A percentile compares a stretch with the other conserved stretches of the same genome.
Conservation (phyloP, 2,113 vertebrate species). For the Austrofundulus limnaeus region DNA sequence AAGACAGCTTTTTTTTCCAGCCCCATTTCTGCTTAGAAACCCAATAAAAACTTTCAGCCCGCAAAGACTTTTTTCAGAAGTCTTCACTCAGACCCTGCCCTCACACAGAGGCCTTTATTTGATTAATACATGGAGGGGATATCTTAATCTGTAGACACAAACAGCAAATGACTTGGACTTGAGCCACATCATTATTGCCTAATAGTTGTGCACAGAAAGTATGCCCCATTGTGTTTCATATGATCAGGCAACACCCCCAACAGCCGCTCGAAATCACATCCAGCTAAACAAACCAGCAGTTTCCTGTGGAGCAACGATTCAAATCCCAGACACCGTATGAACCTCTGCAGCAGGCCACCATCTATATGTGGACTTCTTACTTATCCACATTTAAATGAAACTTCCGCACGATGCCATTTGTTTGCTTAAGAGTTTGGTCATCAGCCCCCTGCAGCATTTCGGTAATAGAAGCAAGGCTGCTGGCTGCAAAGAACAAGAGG, state of each 20-base stretch:
- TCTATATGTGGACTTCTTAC: constrained; percentile 79
- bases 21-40: constrained; percentile 19
- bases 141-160: constrained; percentile 73
- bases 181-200: constrained; percentile 79
- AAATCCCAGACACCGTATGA: constrained; percentile 80
- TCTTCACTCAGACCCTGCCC: constrained; percentile 42
- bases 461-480: constrained; percentile 46
- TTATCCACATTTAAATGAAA: constrained; percentile 28
- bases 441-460: constrained; percentile 59
- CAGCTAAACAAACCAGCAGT: constrained; percentile 81
- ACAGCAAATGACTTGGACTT: constrained; percentile 71
- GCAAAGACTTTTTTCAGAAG: constrained; percentile 6
- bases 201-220: constrained; percentile 79
- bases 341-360: constrained; percentile 84
- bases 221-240: constrained; percentile 79
- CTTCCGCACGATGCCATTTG: constrained; percentile 48
- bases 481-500: constrained; percentile 62
- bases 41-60: constrained; percentile 6
- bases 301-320: constrained; percentile 78
- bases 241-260: constrained; percentile 75
- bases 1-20: constrained; percentile 28
- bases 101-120: constrained; percentile 59
- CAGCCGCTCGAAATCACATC: constrained; percentile 79
- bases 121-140: constrained; percentile 72
- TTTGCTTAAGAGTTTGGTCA: constrained; percentile 55